Evolutionary conservation across 2,113 vertebrate species (phyloP), one percentile per base, ranked within the genome.

Genomic region (Colossoma macropomum): DNA sequence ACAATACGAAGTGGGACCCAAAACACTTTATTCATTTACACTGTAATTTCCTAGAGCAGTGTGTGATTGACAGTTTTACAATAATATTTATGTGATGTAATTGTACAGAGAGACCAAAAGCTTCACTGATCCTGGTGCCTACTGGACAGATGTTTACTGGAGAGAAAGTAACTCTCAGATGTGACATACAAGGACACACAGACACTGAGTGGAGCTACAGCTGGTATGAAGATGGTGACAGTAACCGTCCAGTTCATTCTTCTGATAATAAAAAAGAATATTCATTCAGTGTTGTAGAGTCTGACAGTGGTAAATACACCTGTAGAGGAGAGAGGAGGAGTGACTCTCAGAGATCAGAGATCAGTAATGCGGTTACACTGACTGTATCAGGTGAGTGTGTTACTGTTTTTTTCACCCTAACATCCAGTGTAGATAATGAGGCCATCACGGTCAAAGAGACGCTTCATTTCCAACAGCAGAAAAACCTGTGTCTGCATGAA

Each of bases 81-180:
- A 9, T 45, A 45, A 45, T 9, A 45, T 4, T 45, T 45, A 5
- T 45, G 32, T 9, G 16, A 3, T 84, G 56, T 84, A 60, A 27
- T 21, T 71, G 7, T 63, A 80, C 68, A 86, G 85, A 28, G 25
- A 34, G 10, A 56, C 73, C 81, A 21, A 80, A 77, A 83, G 65
- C 81, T 16, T 27, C 78, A 9, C 8, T 79, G n/a, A 83, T 9
- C 27, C 32, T 80, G 15, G 9, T 30, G 15, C 59, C 77, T 71
- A 65, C 65, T 63, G 65, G 60, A 70, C 65, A 70, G 65, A 62
- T 80, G 54, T 86, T 86, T 45, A 76, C n/a, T 32, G 85, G 81
- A 79, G 38, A 86, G 71, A 71, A 5, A 17, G 63, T 86, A 41
- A 65, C 76, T 70, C 71, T 86, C 28, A 75, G 34, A 71, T 86